Base-by-base conservation (phyloP, 2,113 vertebrate genomes). In the Amazona guildingii region DNA sequence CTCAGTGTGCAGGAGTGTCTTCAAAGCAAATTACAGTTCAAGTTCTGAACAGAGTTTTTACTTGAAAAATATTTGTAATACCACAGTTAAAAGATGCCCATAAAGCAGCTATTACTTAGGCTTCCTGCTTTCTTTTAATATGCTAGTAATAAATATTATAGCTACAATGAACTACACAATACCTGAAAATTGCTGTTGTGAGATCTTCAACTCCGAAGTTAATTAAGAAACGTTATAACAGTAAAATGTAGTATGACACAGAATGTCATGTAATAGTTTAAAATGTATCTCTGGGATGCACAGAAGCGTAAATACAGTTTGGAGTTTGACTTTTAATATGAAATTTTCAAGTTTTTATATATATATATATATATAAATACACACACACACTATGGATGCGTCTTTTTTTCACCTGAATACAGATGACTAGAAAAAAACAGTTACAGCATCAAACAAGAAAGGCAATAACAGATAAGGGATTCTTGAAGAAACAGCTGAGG, bases 181-280 rank as follows among this genome's bases (percentile, higher is more conserved):
- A 94, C 52, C 19, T 95, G 90, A 68, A 90, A 91, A 95, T 43
- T 85, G 20, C 23, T 90, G 31, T 89, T 85, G 72, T 69, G 75
- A 78, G 61, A 70, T 29, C 49, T 94, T 84, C 28, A 76, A 89
- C 48, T 82, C 39, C 13, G 33, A 91, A 92, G 13, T 94, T 95
- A 95, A 96, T 95, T 95, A 94, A 95, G 62, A 80, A 90, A 74
- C 43, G 37, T 72, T 92, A 87, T 67, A 70, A 15, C 7, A 94
- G 35, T 76, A 91, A 88, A 90, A 89, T 77, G 13, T 21, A 83
- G 51, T 57, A 91, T 59, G 51, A 76, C 17, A 81, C 59, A 44
- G 4, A 43, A 80, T 24, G 49, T 48, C 44, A 83, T 37, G 24
- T 37, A 43, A 88, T 10, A 55, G 6, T 85, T 75, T 44, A 46